Evolutionary conservation across 2,113 vertebrate species (phyloP).

Genomic region (Dascyllus trimaculatus): DNA sequence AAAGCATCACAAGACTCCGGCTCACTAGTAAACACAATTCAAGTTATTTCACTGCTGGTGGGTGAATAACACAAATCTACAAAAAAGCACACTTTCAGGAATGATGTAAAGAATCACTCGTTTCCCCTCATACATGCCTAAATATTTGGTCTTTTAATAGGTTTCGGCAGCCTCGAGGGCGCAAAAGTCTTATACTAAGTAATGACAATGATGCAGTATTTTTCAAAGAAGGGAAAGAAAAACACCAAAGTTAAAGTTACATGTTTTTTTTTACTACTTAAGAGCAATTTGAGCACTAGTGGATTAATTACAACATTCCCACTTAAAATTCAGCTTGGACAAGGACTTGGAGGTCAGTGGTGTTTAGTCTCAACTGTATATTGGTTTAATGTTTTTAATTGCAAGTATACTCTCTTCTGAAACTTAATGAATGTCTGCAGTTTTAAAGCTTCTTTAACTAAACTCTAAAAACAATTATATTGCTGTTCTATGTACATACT

Average conservation of each 20-base stretch:
- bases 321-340: not conserved
- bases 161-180: conserved; percentile 35
- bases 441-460: not conserved
- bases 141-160: conserved; percentile 60
- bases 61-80: conserved; percentile 49
- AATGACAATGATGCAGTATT: conserved; percentile 51
- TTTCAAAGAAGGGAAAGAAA: conserved; percentile 37
- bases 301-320: conserved; percentile 11
- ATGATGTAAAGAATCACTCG: conserved; percentile 34
- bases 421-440: not conserved
- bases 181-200: conserved; percentile 34
- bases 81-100: conserved; percentile 40
- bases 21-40: conserved; percentile 54
- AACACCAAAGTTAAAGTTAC: not conserved
- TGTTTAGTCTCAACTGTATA: not conserved
- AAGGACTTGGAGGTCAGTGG: not conserved
- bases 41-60: conserved; percentile 52
- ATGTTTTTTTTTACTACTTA: not conserved
- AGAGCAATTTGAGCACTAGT: conserved; percentile 9
- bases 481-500: not conserved
- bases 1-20: conserved; percentile 53
- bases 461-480: not conserved
- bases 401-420: not conserved
- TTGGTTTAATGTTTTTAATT: not conserved
- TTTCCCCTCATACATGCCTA: conserved; percentile 31